Conservation (phyloP, 2,888 invertebrate species). For the Sinopyrophorus schimmeli region DNA sequence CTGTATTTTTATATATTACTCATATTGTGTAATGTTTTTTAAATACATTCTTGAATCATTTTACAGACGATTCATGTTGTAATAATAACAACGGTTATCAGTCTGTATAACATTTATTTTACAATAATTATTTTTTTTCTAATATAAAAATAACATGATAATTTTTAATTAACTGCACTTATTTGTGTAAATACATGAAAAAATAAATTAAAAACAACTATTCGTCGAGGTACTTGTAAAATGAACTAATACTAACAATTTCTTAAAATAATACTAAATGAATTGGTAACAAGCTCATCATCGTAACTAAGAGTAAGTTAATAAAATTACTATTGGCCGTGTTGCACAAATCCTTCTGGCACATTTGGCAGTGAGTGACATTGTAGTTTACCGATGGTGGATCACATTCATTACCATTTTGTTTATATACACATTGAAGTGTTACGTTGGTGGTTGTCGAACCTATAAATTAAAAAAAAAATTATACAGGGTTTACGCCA, state of each 20-base stretch:
- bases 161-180: background rate
- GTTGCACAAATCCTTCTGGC: conserved; percentile 19
- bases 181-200: conserved; percentile 3
- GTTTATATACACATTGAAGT: conserved; percentile 12
- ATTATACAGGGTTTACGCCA: no score
- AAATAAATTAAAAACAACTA: background rate
- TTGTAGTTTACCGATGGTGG: conserved; percentile 17
- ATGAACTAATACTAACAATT: no score
- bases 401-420: conserved; percentile 20
- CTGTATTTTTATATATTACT: no score
- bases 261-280: no score
- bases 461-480: conserved; percentile 10
- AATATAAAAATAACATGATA: no score
- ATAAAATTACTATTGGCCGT: background rate
- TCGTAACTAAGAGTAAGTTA: background rate
- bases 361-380: conserved; percentile 11
- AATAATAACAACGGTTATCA: conserved; percentile 6
- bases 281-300: no score
- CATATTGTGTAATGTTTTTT: no score
- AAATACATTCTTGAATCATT: no score
- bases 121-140: background rate
- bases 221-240: background rate
- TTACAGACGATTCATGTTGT: no score
- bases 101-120: background rate
- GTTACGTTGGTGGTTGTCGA: conserved; percentile 9